A percentile compares a stretch with the other conserved stretches of the same genome.
These are phyloP conservation scores for Neodon shergylaensis DNA, from an alignment of 2,113 vertebrate genomes.

Conservation along the genomic window DNA sequence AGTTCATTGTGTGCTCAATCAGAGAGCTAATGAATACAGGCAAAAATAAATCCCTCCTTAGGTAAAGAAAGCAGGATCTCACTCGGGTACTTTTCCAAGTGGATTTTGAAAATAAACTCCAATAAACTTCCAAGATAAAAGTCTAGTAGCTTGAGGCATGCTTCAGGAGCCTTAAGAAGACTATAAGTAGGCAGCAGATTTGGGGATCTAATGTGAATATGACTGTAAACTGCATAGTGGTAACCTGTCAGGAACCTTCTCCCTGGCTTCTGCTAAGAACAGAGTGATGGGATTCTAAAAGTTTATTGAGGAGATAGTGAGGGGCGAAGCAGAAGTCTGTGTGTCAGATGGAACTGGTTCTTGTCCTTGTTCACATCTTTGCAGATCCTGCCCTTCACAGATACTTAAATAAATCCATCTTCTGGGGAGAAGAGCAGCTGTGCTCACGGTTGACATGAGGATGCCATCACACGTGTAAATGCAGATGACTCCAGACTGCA, in stretches of 20 bases:
- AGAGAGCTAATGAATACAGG: conserved; percentile 20
- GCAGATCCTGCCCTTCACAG: neutral
- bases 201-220: neutral
- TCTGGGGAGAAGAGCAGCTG: neutral
- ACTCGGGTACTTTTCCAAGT: conserved; percentile 23
- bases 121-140: conserved; percentile 52
- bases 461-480: neutral
- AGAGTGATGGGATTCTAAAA: neutral
- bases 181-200: neutral
- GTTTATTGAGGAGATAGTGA: neutral
- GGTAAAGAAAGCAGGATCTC: conserved; percentile 5
- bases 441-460: neutral
- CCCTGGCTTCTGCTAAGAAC: neutral
- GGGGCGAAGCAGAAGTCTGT: neutral
- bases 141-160: neutral
- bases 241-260: neutral
- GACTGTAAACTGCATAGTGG: neutral
- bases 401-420: neutral
- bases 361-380: neutral
- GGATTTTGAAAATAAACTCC: conserved; percentile 47
- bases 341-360: neutral
- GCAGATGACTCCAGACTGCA: neutral
- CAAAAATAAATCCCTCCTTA: conserved; percentile 62
- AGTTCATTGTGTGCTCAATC: conserved; percentile 19
- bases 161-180: neutral